phyloP scores from a whole-genome alignment of 2,797 vertebrate species.

The Amblyraja radiata region DNA sequence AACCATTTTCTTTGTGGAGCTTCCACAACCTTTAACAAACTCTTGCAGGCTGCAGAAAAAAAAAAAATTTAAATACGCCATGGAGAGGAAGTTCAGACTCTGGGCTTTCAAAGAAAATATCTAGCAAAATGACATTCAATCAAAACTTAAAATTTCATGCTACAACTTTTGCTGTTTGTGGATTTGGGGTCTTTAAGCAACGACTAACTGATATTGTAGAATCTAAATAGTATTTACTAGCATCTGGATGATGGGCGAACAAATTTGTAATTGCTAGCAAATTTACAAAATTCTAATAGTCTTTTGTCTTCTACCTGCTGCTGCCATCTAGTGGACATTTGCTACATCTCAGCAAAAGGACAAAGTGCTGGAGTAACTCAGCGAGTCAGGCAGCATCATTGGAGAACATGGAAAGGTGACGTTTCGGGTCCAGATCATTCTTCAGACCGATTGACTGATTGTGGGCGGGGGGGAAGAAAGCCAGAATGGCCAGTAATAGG shows the following conservation, averaged over 20 bases:
- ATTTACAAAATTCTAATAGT: not conserved
- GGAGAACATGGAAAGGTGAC: no score
- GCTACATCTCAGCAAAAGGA: no score
- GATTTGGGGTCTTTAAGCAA: not conserved
- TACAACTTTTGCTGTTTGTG: not conserved
- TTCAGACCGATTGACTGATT: no score
- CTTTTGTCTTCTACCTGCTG: not conserved
- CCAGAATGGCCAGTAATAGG: no score
- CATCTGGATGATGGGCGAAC: not conserved
- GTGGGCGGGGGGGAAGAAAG: no score
- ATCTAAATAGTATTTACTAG: not conserved
- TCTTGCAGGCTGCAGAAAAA: conserved; percentile 77
- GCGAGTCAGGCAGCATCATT: no score
- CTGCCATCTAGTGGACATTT: conserved; percentile 5
- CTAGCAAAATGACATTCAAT: not conserved
- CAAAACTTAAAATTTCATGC: not conserved
- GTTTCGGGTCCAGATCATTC: no score
- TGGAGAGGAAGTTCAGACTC: not conserved
- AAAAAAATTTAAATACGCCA: not conserved
- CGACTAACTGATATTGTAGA: not conserved
- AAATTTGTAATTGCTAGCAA: not conserved
- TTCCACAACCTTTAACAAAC: conserved; percentile 85
- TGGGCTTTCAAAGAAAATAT: not conserved
- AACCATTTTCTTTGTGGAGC: conserved; percentile 76
- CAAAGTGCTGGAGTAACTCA: no score